phyloP scores from a whole-genome alignment of 2,113 vertebrate genomes.

The Sorex araneus region DNA sequence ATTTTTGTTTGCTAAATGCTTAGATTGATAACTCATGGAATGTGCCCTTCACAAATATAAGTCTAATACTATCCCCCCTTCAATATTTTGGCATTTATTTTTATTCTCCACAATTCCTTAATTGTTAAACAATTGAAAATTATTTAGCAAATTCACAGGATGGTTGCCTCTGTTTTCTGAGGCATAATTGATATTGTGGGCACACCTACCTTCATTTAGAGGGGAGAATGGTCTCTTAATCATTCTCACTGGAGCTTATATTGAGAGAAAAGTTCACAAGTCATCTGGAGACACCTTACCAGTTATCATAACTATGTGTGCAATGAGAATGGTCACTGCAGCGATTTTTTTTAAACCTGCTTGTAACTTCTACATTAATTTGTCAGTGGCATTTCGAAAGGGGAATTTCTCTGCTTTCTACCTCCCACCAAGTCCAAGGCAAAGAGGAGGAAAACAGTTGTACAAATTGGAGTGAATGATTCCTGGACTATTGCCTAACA shows the following conservation, averaged over 20 bases:
- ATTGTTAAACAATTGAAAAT: background rate
- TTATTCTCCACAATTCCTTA: slow-evolving; percentile 24
- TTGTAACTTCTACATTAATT: background rate
- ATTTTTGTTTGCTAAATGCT: background rate
- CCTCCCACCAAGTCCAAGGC: background rate
- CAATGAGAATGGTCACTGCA: background rate
- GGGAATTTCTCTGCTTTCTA: background rate
- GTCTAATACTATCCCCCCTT: slow-evolving; percentile 13
- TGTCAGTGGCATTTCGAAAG: background rate
- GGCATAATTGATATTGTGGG: background rate
- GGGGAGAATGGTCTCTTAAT: background rate
- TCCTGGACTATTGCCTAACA: background rate
- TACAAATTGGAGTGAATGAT: background rate
- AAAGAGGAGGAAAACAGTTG: background rate
- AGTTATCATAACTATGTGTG: background rate
- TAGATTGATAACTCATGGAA: background rate
- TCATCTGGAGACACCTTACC: background rate
- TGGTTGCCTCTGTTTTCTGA: slow-evolving; percentile 29
- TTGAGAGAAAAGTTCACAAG: background rate
- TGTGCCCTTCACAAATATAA: background rate
- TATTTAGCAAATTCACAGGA: slow-evolving; percentile 12
- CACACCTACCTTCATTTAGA: slow-evolving; percentile 18
- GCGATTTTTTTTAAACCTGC: background rate
- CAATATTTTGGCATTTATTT: background rate
- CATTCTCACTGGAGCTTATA: background rate